Percentiles rank a stretch among this genome's conserved stretches.
These are phyloP conservation scores for Amphiura filiformis DNA, from an alignment of 35 echinoderm and acorn worm species.

Conservation along the genomic window DNA sequence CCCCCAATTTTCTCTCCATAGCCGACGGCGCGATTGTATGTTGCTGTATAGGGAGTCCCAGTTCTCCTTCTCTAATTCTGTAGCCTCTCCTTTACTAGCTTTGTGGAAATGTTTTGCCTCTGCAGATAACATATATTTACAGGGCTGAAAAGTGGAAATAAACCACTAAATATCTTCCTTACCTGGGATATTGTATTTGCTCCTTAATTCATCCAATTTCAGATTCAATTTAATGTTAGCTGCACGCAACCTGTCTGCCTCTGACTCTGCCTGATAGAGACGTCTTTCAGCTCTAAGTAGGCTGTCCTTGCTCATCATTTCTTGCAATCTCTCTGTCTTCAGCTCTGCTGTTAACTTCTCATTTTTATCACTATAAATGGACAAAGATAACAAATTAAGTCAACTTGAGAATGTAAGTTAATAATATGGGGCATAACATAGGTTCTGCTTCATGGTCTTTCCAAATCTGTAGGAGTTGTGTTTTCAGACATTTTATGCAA, in stretches of 20 bases:
- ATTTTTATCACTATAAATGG: constrained; percentile 34
- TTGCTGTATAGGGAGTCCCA: too few species aligned
- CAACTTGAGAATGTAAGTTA: too few species aligned
- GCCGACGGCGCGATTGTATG: too few species aligned
- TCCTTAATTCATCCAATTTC: constrained; percentile 58
- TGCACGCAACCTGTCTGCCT: constrained; percentile 42
- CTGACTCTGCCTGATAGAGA: constrained; percentile 30
- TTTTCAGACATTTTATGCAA: too few species aligned
- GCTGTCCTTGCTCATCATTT: constrained; percentile 30
- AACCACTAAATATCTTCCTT: background rate
- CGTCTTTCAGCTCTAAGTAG: constrained; percentile 30
- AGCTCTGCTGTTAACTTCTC: constrained; percentile 60
- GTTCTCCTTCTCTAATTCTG: too few species aligned
- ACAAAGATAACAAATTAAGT: background rate
- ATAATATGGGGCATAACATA: too few species aligned
- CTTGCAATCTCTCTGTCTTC: constrained; percentile 35
- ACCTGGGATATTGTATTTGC: constrained; percentile 52
- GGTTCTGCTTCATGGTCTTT: too few species aligned
- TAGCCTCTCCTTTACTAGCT: too few species aligned
- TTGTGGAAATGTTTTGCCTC: too few species aligned
- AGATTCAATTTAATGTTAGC: constrained; percentile 49
- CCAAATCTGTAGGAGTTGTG: too few species aligned
- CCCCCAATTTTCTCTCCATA: too few species aligned
- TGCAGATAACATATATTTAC: background rate
- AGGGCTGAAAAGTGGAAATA: background rate